Conservation (phyloP, 2,113 vertebrate species). For the Grus americana region DNA sequence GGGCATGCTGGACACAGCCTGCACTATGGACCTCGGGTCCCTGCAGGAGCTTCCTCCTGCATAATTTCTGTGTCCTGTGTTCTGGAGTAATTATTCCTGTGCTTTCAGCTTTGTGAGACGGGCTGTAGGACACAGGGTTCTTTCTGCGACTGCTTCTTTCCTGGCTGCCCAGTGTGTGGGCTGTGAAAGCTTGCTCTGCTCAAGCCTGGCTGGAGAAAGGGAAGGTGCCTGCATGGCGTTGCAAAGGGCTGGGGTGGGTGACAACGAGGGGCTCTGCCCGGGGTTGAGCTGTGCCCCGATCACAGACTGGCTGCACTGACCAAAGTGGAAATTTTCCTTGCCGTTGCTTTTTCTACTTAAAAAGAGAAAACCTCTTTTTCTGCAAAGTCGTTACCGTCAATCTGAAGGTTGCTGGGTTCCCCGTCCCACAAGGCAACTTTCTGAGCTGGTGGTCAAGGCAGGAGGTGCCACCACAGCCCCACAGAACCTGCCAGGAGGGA, state of each 20-base stretch:
- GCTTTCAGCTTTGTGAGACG: background rate
- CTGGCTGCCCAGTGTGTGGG: rapidly evolving
- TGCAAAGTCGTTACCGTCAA: rapidly evolving
- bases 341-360: background rate
- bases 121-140: background rate
- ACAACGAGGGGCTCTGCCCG: background rate
- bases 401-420: background rate
- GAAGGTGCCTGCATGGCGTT: rapidly evolving
- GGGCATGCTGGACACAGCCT: background rate
- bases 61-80: too few relatives aligned
- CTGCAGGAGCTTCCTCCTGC: background rate
- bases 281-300: background rate
- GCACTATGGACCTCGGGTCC: rapidly evolving
- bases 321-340: background rate
- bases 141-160: background rate
- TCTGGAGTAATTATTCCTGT: background rate
- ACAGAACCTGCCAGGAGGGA: rapidly evolving
- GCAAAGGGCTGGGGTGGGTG: background rate
- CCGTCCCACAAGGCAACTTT: rapidly evolving
- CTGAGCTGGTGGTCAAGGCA: background rate
- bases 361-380: background rate
- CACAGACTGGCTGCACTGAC: too few relatives aligned
- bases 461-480: background rate
- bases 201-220: background rate
- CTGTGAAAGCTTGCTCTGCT: background rate